Base-by-base conservation (phyloP, 2,888 invertebrate genomes). In the Drosophila gaucha region DNA sequence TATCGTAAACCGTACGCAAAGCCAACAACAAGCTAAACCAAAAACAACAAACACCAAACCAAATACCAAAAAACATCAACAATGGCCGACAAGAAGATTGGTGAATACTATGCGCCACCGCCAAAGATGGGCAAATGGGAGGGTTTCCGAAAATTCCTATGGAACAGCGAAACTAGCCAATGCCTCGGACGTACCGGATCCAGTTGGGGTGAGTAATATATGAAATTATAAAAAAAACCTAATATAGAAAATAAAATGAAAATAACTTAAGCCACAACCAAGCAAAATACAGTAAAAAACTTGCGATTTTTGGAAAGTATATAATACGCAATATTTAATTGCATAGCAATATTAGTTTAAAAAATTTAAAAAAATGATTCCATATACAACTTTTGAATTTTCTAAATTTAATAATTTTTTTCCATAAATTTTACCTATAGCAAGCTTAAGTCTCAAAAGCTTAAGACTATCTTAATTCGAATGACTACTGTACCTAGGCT, bases 141-240 rank as follows among this genome's bases (percentile, higher is more conserved):
- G 93, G 94, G 95, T 89, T 95, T 97, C 93, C 94, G 94, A 92
- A 93, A 94, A 90, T 98, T 98, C 94, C 92, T 98, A 80, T 98
- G 96, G 96, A 97, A 98, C 93, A 94, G 96, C 86, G 97, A 98
- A 93, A 97, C 97, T 70, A 95, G 95, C 90, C 97, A 97, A 93
- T 95, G 98, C 92, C 93, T 98, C 86, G 98, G 98, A 87, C 94
- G 98, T 88, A 97, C 97, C 72, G 97, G 96, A 86, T 93, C 95
- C 90, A 97, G 97, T 93, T 98, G 98, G 98, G 97, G 98, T 98
- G 92, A 97, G 97, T 96, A 69, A 5, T 3, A 6, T 0, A 24
- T 10, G 33, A 3, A 18, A 31, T 14, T 6, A 51, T 18, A 6
- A 26, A 18, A 22, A 22, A 18, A 35, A n/a, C n/a, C n/a, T 6